phyloP scores from a whole-genome alignment of 2,113 vertebrate species.

The Lagenorhynchus albirostris region DNA sequence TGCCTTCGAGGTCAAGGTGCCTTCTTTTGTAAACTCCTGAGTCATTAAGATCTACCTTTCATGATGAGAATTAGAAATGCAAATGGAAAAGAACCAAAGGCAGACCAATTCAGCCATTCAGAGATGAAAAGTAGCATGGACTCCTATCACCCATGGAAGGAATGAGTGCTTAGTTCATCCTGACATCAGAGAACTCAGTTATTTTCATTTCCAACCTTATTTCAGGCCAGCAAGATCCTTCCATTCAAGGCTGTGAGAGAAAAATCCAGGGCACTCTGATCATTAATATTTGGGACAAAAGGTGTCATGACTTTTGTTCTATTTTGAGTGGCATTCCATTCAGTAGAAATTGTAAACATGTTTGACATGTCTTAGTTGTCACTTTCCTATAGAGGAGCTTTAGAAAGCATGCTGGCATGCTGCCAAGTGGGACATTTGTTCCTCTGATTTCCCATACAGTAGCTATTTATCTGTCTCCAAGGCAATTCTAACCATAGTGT shows the following conservation, averaged over 20 bases:
- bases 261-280: background rate
- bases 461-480: conserved; percentile 27
- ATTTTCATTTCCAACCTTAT: background rate
- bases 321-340: background rate
- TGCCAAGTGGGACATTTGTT: background rate
- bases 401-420: background rate
- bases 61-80: background rate
- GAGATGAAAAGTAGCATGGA: background rate
- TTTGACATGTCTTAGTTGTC: background rate
- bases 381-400: background rate
- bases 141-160: background rate
- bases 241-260: background rate
- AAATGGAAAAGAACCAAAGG: background rate
- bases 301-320: background rate
- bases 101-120: background rate
- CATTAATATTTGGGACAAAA: background rate
- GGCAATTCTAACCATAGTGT: background rate
- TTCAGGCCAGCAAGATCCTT: background rate
- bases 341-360: background rate
- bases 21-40: background rate
- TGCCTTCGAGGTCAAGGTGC: background rate
- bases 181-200: background rate
- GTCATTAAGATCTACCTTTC: background rate
- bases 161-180: background rate
- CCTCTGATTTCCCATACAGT: background rate